These are phyloP conservation scores for Geotrupes spiniger DNA, from an alignment of 2,888 invertebrate genomes.

Conservation along the genomic window DNA sequence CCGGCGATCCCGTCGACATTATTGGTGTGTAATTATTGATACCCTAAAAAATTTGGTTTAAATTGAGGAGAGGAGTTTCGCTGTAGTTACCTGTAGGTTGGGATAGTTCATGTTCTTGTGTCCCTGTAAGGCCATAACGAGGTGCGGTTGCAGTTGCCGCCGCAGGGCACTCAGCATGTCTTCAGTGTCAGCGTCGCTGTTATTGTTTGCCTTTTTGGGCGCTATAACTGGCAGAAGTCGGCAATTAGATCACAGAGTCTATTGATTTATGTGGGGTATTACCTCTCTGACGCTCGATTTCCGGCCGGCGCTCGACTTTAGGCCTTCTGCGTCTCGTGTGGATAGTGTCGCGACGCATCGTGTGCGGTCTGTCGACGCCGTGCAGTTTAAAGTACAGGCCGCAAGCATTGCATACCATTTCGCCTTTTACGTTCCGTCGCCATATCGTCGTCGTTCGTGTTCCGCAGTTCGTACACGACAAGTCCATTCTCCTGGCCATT, in stretches of 20 bases:
- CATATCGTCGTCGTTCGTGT: constrained; percentile 98
- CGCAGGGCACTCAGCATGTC: constrained; percentile 69
- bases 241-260: background rate
- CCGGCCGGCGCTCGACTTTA: constrained; percentile 49
- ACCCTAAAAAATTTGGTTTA: constrained; percentile 17
- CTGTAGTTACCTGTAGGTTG: constrained; percentile 30
- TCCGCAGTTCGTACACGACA: constrained; percentile 93
- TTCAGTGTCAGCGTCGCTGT: constrained; percentile 49
- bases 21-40: constrained; percentile 38
- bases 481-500: constrained; percentile 66
- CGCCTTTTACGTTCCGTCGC: constrained; percentile 93
- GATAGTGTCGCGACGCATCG: constrained; percentile 95
- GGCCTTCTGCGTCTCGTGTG: constrained; percentile 90
- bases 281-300: constrained; percentile 17
- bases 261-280: too few species aligned
- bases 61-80: too few species aligned
- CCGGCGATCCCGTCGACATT: constrained; percentile 42
- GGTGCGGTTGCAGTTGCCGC: constrained; percentile 68
- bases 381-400: constrained; percentile 97
- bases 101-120: constrained; percentile 50
- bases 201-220: constrained; percentile 40
- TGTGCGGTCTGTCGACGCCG: constrained; percentile 87
- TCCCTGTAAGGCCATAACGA: constrained; percentile 63
- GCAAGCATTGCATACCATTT: constrained; percentile 99
- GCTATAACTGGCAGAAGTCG: constrained; percentile 28